Evolutionary conservation across 2,888 invertebrate genomes (phyloP), one percentile per base, ranked within the genome.

Genomic region (Drosophila bunnanda): DNA sequence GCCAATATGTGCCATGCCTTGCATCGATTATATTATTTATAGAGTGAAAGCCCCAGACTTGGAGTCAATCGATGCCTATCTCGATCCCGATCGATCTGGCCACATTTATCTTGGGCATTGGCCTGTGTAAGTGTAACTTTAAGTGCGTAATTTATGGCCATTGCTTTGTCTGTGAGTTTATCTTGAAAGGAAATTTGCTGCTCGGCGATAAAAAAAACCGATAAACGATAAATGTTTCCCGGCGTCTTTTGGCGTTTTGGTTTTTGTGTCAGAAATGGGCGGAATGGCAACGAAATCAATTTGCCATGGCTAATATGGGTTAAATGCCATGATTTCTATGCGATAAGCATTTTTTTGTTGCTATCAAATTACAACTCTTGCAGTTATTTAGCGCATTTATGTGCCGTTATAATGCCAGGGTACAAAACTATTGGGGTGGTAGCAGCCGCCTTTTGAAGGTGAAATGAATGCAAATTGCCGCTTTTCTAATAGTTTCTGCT

Each of bases 171-270:
- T 84, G 84, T 67, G 89, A 66, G 73, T 84, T 89, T 82, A 89
- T 89, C 89, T 83, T 79, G 86, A 88, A 83, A 83, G 89, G 82
- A 89, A 89, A 83, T 83, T 83, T 82, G 89, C 88, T 82, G 89
- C 88, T 79, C 62, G 75, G 12, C 69, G 72, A 67, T 69, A 86
- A 80, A 65, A 83, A 64, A 64, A 64, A 17, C n/a, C 58, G 71
- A 67, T 67, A 72, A 57, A 46, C 84, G 78, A 68, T 86, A 72
- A 85, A 83, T 76, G 67, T 54, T 68, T 54, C 20, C 32, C 36
- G 52, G 52, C 30, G 65, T 50, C 39, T 54, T 62, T 58, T 67
- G 46, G 66, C 28, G 28, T 61, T 25, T 25, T 25, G 2, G 25
- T 25, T 25, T 61, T 50, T 66, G 65, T 80, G 71, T 81, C 79